Evolutionary conservation across 23 tunicate genomes (phyloP).

Genomic region (Oikopleura dioica): DNA sequence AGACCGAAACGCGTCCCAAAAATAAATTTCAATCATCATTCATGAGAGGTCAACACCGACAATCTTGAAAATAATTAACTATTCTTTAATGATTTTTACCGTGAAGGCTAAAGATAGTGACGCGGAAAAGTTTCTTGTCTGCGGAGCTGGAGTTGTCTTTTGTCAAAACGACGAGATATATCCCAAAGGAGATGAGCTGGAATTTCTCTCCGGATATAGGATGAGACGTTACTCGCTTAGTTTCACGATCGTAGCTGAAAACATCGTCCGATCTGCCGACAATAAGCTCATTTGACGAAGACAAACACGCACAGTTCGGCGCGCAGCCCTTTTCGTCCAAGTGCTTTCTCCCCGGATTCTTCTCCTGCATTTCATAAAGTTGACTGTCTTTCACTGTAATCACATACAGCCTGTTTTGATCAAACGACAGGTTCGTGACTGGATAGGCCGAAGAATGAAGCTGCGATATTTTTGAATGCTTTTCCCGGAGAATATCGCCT

Average conservation of each 20-base stretch:
- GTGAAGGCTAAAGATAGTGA: neutral
- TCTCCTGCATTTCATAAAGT: neutral
- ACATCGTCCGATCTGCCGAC: neutral
- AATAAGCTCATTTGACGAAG: neutral
- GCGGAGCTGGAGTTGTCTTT: neutral
- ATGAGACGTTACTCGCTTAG: neutral
- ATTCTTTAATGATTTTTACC: neutral
- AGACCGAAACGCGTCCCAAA: too few species aligned
- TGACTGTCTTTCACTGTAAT: neutral
- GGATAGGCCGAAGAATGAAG: neutral
- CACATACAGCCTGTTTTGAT: neutral
- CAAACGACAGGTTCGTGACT: neutral
- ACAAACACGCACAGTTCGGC: neutral
- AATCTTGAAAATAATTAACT: neutral
- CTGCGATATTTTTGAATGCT: neutral
- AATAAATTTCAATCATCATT: too few species aligned
- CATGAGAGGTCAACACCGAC: neutral
- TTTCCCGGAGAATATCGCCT: neutral
- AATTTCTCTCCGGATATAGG: neutral
- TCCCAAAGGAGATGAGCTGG: neutral
- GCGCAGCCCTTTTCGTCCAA: neutral
- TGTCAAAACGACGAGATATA: neutral
- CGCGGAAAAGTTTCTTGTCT: neutral
- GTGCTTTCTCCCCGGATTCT: neutral
- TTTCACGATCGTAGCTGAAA: neutral